These are phyloP conservation scores for Megalonaias nervosa DNA, from an alignment of 1,140 invertebrate species.

Conservation along the genomic window DNA sequence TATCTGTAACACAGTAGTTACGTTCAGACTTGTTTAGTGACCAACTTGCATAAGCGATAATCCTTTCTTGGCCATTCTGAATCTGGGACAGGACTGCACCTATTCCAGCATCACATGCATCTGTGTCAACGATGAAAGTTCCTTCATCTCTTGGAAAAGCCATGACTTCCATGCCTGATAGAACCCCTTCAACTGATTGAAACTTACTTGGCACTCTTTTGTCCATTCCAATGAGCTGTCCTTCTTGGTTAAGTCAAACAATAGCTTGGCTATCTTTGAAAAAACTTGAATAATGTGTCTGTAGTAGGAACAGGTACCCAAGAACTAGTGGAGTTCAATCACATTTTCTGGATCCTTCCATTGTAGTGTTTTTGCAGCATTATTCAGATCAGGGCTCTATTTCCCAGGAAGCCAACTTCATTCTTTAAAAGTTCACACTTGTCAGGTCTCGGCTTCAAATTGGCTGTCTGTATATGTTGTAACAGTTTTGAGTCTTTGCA, in stretches of 20 bases:
- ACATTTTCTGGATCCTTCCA: not conserved
- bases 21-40: constrained; percentile 63
- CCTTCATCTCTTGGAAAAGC: not conserved
- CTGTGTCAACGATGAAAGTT: constrained; percentile 39
- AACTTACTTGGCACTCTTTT: no score
- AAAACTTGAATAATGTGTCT: constrained; percentile 1
- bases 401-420: no score
- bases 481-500: no score
- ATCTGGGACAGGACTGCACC: no score
- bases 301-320: not conserved
- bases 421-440: no score
- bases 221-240: no score
- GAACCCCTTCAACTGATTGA: no score
- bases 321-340: not conserved
- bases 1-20: constrained; percentile 67
- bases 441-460: no score
- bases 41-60: constrained; percentile 42
- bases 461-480: no score
- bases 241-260: not conserved
- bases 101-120: no score
- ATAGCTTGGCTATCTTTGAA: not conserved
- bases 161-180: not conserved
- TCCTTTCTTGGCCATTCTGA: constrained; percentile 19
- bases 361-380: no score
- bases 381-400: no score